Base-by-base conservation (phyloP, 2,797 vertebrate genomes). In the Chiloscyllium punctatum region DNA sequence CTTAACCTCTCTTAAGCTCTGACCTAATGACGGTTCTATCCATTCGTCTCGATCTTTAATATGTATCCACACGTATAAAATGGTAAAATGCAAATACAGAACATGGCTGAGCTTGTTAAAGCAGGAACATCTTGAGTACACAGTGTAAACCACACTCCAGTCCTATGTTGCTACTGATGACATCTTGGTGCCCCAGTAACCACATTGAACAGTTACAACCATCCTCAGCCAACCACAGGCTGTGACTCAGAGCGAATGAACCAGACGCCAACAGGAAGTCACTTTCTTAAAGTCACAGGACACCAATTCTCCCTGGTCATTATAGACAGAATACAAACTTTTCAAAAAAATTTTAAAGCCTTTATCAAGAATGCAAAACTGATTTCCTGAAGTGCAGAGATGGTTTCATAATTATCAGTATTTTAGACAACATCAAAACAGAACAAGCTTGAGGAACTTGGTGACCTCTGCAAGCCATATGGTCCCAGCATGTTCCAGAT, bases 201-300 rank as follows among this genome's bases (percentile, higher is more conserved):
- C 68, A 72, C 94, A 77, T n/a, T 95, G 48, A 95, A 95, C 94
- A 57, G 94, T 77, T 51, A 95, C 48, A 53, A 48, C 8, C 92
- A 94, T 42, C 92, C 18, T 77, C 48, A 77, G 51, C 53, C 48
- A 74, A 27, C 30, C 94, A 77, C 71, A 95, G 57, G 94, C 94
- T 95, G 71, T 95, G 71, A 95, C 71, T 95, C 71, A 77, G 27
- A 51, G 27, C 30, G n/a, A 15, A 2, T 5, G 5, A 77, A 6
- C 37, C n/a, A 74, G 48, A 53, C 30, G 16, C 71, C 48, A 16
- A 42, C 71, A 95, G 94, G 94, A 94, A 94, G 71, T 95, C 71
- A 57, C 15, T 95, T 77, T 57, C 94, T 95, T 77, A 77, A 95
- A 95, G 94, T 16, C 13, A 95, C 48, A 94, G 25, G 27, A 51